These are phyloP conservation scores for Vireo griseus DNA, from an alignment of 2,797 vertebrate genomes.

Conservation along the genomic window DNA sequence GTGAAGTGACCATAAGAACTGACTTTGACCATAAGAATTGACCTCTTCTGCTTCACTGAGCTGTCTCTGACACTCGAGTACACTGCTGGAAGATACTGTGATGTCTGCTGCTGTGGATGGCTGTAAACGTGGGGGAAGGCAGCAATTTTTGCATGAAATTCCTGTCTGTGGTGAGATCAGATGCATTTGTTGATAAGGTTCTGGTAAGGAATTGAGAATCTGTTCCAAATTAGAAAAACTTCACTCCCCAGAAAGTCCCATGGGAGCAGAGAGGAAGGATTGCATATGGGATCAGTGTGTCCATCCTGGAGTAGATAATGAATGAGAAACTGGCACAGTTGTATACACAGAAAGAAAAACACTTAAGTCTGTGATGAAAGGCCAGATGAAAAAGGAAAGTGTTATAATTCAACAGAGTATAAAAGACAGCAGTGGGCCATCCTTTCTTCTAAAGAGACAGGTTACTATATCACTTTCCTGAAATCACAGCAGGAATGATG, in stretches of 20 bases:
- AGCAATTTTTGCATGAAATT: slow-evolving; percentile 56
- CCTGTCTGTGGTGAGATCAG: slow-evolving; percentile 31
- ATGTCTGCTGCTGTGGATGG: neutral
- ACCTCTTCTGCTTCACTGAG: neutral
- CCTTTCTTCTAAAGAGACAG: slow-evolving; percentile 62
- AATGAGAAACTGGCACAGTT: slow-evolving; percentile 57
- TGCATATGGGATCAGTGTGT: slow-evolving; percentile 63
- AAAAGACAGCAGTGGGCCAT: slow-evolving; percentile 63
- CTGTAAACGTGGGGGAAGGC: neutral
- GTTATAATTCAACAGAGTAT: slow-evolving; percentile 72
- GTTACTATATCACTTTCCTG: slow-evolving; percentile 59
- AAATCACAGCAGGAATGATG: slow-evolving; percentile 69
- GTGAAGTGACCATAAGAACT: neutral
- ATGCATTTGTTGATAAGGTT: slow-evolving; percentile 44
- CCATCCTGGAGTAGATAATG: slow-evolving; percentile 59
- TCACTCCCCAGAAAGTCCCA: slow-evolving; percentile 57
- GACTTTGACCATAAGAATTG: neutral
- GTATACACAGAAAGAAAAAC: slow-evolving; percentile 69
- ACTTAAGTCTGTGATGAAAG: slow-evolving; percentile 73
- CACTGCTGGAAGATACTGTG: fast-evolving
- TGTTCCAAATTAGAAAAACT: slow-evolving; percentile 75
- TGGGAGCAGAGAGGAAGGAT: slow-evolving; percentile 11
- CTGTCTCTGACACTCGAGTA: neutral
- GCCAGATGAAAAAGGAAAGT: slow-evolving; percentile 74
- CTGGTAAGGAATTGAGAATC: slow-evolving; percentile 57